Base-by-base conservation (phyloP, 2,888 invertebrate genomes). In the Sinhomidia bicolor region DNA sequence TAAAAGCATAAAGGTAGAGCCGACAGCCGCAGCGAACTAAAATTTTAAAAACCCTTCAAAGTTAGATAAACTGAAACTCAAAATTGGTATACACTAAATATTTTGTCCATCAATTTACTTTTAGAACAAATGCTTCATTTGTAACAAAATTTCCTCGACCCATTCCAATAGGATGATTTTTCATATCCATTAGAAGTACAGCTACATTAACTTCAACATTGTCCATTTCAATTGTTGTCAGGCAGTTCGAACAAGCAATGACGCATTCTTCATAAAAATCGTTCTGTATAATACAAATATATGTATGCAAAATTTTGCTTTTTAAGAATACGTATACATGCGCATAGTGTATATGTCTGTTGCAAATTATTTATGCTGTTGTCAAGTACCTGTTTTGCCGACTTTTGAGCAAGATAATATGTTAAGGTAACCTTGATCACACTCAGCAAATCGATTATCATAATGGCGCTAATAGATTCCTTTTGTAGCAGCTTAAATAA, bases 151-250 rank as follows among this genome's bases (percentile, higher is more conserved):
- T 36, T 5, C 36, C 68, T 7, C 68, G 32, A 1, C 68, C 68
- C n/a, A 68, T 10, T 14, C 68, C 68, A 17, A 68, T 32, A n/a
- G 68, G 68, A 68, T 68, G 68, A 2, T 68, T 68, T 36, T 17
- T 32, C 68, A 68, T 68, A 12, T 68, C 68, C 6, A 7, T 36
- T 1, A 68, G 5, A 6, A 68, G 17, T 0, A 68, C 36, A 4
- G 36, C 7, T 7, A 68, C 68, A 36, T 9, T 36, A 17, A 68
- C 9, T 4, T 68, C 36, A 2, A 17, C 14, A 0, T 17, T 36
- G 1, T 36, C 36, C 9, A 68, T 36, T 36, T 36, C 36, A 17
- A 68, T 36, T 7, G 68, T 36, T 1, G 36, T 1, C 1, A 0
- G 17, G 0, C 36, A n/a, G 0, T 17, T 23, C 1, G 68, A 17